Base-by-base conservation (phyloP, 1,140 invertebrate species). In the Dreissena rostriformis region DNA sequence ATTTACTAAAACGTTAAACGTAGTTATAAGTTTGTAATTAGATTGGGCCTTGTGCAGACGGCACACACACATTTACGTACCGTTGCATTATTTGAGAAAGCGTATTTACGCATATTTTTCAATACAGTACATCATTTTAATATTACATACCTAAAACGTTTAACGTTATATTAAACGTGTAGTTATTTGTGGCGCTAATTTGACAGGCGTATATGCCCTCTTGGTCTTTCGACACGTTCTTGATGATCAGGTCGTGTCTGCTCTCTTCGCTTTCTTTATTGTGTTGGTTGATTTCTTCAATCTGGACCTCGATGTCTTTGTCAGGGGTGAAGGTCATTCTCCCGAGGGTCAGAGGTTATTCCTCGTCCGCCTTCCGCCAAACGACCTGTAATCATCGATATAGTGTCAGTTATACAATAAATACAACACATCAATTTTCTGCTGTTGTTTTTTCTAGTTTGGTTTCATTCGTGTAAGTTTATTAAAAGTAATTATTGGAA, bases 181-280 rank as follows among this genome's bases (percentile, higher is more conserved):
- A 81, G 11, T 55, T 81, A 19, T 81, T 53, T 17, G 39, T 81
- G 12, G 79, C 66, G 29, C 79, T 81, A 15, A 81, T 51, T 81
- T 73, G 79, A 66, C 79, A 81, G 19, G 72, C 79, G 28, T 81
- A 81, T 61, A 51, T 19, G 0, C 79, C 79, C 17, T 53, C 68
- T 28, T 81, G 57, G 1, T 68, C 22, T 26, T 72, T 24, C 28
- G 51, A 14, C 14, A 81, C 70, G 66, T 81, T 71, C 53, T 81
- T 81, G 28, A 81, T 81, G 28, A 81, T 73, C 19, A 81, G 70
- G 67, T 81, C 79, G 39, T 70, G 72, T 65, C 70, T 57, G n/a
- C 19, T 68, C 26, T 80, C 67, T 39, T 68, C 51, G 1, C 19
- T 71, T 17, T 81, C 70, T 19, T 26, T 2, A 29, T 51, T n/a